A percentile compares a stretch with the other conserved stretches of the same genome.
Conservation (phyloP, 2,797 vertebrate genomes). For the Poeciliopsis infans region DNA sequence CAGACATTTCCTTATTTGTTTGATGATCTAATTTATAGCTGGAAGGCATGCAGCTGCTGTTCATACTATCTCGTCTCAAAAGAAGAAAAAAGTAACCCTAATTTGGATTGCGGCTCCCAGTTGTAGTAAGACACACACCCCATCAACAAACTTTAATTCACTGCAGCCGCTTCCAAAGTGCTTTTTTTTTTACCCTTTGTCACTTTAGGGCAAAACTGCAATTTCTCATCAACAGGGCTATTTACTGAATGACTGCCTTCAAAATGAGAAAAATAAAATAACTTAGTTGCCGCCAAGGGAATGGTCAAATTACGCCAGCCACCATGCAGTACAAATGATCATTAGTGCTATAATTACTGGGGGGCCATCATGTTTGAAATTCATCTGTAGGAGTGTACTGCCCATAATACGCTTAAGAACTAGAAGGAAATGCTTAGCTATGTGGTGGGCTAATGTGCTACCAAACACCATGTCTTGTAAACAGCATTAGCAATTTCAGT, state of each 20-base stretch:
- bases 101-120: background rate
- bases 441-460: slow-evolving; percentile 43
- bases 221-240: slow-evolving; percentile 43
- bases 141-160: slow-evolving; percentile 34
- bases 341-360: slow-evolving; percentile 72
- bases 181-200: slow-evolving; percentile 36
- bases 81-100: background rate
- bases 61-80: background rate
- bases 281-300: slow-evolving; percentile 44
- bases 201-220: slow-evolving; percentile 8
- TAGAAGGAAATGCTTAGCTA: slow-evolving; percentile 55
- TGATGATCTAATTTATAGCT: slow-evolving; percentile 1
- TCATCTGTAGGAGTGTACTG: slow-evolving; percentile 66
- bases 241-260: slow-evolving; percentile 61
- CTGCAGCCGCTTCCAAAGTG: slow-evolving; percentile 11
- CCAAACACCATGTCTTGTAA: slow-evolving; percentile 15
- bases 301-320: slow-evolving; percentile 66
- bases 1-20: background rate
- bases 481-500: slow-evolving; percentile 11
- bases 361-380: slow-evolving; percentile 65
- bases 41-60: slow-evolving; percentile 11
- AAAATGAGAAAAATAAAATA: slow-evolving; percentile 59
- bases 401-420: slow-evolving; percentile 60
- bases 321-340: slow-evolving; percentile 66
- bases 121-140: slow-evolving; percentile 3